Base-by-base conservation (phyloP, 30 jellyfish, hydroid and myxozoan species). In the Aurelia coerulea region DNA sequence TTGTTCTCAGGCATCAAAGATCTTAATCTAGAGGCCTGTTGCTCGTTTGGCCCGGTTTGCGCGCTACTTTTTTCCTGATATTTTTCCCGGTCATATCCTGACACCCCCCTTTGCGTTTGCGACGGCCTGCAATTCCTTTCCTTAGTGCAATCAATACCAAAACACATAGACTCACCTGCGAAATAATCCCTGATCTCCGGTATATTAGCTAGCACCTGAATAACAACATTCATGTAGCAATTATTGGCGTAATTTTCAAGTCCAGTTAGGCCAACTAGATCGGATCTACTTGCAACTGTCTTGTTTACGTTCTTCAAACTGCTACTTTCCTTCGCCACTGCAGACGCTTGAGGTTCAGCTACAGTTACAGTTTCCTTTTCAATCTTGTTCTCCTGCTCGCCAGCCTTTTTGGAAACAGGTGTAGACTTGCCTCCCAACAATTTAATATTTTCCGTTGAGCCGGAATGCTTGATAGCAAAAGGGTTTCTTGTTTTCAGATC, bases 391-490 rank as follows among this genome's bases (percentile, higher is more conserved):
- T 85, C 88, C 33, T 73, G 78, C 63, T 85, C 98, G 5, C 84
- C 85, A 14, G 64, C 14, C 59, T 90, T 81, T 62, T 79, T 91
- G 1, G 93, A 68, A 17, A 92, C 65, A 5, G 98, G 98, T 7
- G 98, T 88, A 37, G 98, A 88, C 62, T 93, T 93, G 16, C 98
- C 98, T 42, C 98, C 98, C 10, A 83, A 76, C 41, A 92, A 78
- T 66, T 58, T 90, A 82, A 74, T 68, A 46, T 53, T 69, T 41
- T 81, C 84, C 16, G 79, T 5, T 17, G 75, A 80, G 18, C 87
- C 46, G 19, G 35, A 60, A 16, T 35, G 56, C 56, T 46, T 46
- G 14, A 46, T 46, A 13, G 56, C 14, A 46, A 46, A 46, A 46
- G 56, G 56, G 7, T 46, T 46, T 46, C 56, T 46, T 5, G 56